Percentiles rank a stretch among this genome's conserved stretches.
These are phyloP conservation scores for Scaptodrosophila latifasciaeformis DNA, from an alignment of 2,888 invertebrate genomes.

Conservation along the genomic window DNA sequence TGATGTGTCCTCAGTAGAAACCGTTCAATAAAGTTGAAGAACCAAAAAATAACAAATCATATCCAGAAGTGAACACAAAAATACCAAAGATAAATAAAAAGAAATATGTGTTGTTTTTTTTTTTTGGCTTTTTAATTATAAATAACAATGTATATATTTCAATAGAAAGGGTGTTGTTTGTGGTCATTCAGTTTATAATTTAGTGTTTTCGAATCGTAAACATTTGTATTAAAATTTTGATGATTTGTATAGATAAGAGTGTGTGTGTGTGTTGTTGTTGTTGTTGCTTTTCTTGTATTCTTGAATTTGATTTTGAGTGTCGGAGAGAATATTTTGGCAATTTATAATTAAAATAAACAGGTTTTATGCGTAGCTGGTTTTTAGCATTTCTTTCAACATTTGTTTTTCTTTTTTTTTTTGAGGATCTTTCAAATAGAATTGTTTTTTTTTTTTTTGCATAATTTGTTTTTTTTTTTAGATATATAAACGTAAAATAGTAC, in stretches of 20 bases:
- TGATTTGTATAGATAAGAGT: conserved; percentile 1
- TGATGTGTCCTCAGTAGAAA: too few species aligned
- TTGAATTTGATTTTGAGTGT: conserved; percentile 15
- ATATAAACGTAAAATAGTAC: conserved; percentile 25
- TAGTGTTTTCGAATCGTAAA: too few species aligned
- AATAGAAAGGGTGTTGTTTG: conserved; percentile 62
- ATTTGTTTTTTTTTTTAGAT: conserved; percentile 52
- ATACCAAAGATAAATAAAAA: conserved; percentile 54
- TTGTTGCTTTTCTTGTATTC: conserved; percentile 31
- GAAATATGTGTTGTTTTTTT: conserved; percentile 38
- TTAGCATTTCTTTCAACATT: background rate
- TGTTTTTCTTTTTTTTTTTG: conserved; percentile 16
- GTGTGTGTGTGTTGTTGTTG: conserved; percentile 32
- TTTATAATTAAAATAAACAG: too few species aligned
- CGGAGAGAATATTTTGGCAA: too few species aligned
- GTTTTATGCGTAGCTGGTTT: too few species aligned
- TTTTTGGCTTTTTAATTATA: conserved; percentile 73
- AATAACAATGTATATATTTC: conserved; percentile 74
- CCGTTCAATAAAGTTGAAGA: too few species aligned
- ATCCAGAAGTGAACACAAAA: conserved; percentile 12
- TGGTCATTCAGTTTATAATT: too few species aligned
- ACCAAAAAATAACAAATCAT: conserved; percentile 4
- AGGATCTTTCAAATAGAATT: conserved; percentile 49
- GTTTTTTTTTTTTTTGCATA: conserved; percentile 31
- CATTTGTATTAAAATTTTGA: conserved; percentile 16